These are phyloP conservation scores for Amphipoea lucens DNA, from an alignment of 2,888 invertebrate species.

Conservation along the genomic window DNA sequence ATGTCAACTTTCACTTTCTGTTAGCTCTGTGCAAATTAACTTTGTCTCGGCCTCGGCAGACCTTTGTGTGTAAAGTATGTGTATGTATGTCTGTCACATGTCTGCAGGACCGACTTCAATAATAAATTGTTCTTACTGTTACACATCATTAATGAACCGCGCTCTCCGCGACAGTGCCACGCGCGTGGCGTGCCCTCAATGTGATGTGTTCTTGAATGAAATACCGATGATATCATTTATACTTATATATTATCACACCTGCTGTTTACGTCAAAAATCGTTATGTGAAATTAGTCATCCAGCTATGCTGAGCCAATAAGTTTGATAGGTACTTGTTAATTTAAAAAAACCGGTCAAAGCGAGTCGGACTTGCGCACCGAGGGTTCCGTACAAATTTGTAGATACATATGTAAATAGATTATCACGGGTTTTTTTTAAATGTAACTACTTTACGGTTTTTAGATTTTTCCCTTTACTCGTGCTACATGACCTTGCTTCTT, in stretches of 20 bases:
- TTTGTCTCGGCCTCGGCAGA: conserved; percentile 6
- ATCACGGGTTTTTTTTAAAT: too few relatives aligned
- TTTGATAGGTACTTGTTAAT: background rate
- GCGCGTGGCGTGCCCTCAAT: background rate
- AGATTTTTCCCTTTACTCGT: too few relatives aligned
- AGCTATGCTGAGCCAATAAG: background rate
- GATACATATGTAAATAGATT: too few relatives aligned
- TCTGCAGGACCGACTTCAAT: background rate
- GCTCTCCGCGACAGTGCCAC: background rate
- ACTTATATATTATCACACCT: background rate
- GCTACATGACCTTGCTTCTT: too few relatives aligned
- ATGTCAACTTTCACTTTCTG: conserved; percentile 39
- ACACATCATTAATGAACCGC: background rate
- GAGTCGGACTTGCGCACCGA: too few relatives aligned
- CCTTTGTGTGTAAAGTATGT: conserved; percentile 1
- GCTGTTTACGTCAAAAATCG: background rate
- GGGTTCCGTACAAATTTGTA: too few relatives aligned
- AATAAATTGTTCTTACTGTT: background rate
- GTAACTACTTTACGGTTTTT: too few relatives aligned
- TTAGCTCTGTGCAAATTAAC: conserved; percentile 36
- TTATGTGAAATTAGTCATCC: background rate
- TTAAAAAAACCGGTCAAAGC: background rate
- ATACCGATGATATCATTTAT: background rate
- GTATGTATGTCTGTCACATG: background rate
- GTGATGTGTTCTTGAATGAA: conserved; percentile 1